Base-by-base conservation (phyloP, 2,888 invertebrate species). In the Drosophila glabriapex region DNA sequence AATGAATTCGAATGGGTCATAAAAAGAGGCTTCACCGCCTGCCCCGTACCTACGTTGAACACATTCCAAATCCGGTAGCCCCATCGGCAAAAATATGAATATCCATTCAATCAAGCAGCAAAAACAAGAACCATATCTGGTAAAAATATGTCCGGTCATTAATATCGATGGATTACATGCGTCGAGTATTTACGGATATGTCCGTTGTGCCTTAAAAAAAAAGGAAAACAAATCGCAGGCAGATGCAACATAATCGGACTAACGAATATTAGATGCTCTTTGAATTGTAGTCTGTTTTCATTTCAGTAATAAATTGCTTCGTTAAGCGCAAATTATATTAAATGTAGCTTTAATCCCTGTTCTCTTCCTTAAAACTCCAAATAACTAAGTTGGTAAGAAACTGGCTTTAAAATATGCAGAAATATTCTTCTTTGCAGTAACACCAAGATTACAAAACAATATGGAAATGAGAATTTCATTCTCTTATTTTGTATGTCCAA, bases 91-190 rank as follows among this genome's bases (percentile, higher is more conserved):
- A 78, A 76, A 88, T 88, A 88, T 86, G 90, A 86, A 86, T 86
- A 86, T 83, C 90, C 90, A 86, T 86, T 86, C 86, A 86, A 90
- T 90, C 86, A 90, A 79, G 66, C 82, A 29, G 75, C 63, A 73
- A 70, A 61, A 65, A 71, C 60, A 63, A 62, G 68, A 64, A 67
- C 28, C 60, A 61, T 69, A 73, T 73, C 60, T 65, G 54, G 46
- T 53, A 73, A 82, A 82, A 79, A 87, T 87, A 90, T 89, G 89
- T 52, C 69, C 80, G 77, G 90, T 82, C 87, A 87, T 87, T 87
- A 87, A 87, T 87, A 89, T 86, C 87, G 80, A 82, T 89, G 91
- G 87, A 87, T 87, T 90, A 90, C 80, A 90, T 72, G 84, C 76
- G 76, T 79, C 74, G 83, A 72, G 64, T 75, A 82, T 84, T 85